Evolutionary conservation across 2,888 invertebrate genomes (phyloP), one percentile per base, ranked within the genome.

Genomic region (Microdon myrmicae): DNA sequence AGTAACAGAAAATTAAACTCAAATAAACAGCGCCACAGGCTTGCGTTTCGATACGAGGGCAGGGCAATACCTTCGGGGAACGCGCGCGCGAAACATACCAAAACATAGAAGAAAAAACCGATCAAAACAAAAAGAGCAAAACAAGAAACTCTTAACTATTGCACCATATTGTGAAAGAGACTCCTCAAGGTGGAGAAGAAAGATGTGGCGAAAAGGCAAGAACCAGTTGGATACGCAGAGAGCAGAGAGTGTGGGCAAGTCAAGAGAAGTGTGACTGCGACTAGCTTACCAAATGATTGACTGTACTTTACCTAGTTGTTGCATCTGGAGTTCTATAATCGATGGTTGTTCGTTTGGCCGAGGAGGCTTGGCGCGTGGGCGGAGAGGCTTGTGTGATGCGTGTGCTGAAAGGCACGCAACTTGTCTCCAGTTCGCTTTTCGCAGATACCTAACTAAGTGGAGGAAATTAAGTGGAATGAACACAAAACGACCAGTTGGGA

Each of bases 281-380:
- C 64, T 64, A 64, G 56, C 58, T 58, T 58, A 64, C 58, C 56
- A 58, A 64, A 64, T 64, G 64, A 64, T 64, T 64, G 64, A 64
- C 64, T 64, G 64, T 64, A 64, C 64, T 64, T 64, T 64, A 64
- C 47, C 64, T 58, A 64, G 56, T 64, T 64, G 64, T 51, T 64
- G 56, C 13, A 19, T 12, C 26, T 14, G 45, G 44, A 56, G 58
- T 51, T 35, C 44, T 31, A n/a, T 55, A 32, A 38, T 37, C 5
- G 17, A 9, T 58, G 35, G 12, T 29, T 26, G 9, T 32, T n/a
- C n/a, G n/a, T n/a, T n/a, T n/a, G n/a, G 8, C 5, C 5, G 5
- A 8, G 9, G 34, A 20, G 22, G 19, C 5, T 48, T 49, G 55
- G n/a, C 49, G 49, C 38, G 56, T 55, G 61, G 54, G 12, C 14